Percentiles rank a stretch among this genome's conserved stretches.
phyloP scores from a whole-genome alignment of 2,113 vertebrate genomes.

The Callocephalon fimbriatum region DNA sequence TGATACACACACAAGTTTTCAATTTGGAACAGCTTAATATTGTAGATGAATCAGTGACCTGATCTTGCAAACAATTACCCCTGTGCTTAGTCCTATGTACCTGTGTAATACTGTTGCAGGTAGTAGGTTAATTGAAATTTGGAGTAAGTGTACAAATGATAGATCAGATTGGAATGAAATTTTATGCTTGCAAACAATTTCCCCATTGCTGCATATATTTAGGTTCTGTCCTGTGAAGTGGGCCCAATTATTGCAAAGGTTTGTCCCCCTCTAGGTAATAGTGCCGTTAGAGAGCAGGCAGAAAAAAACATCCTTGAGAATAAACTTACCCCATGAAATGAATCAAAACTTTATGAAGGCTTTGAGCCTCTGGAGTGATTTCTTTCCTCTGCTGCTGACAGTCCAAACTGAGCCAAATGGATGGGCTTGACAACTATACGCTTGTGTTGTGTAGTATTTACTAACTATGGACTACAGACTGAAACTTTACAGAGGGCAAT shows the following conservation, averaged over 20 bases:
- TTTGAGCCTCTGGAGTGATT: background rate
- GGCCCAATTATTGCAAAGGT: background rate
- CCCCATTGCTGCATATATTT: background rate
- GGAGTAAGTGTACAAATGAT: background rate
- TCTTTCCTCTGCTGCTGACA: background rate
- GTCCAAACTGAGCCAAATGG: background rate
- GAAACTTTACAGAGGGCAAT: background rate
- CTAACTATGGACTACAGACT: background rate
- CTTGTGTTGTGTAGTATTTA: background rate
- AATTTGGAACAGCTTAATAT: background rate
- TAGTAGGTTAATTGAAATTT: conserved; percentile 32
- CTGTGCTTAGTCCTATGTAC: background rate
- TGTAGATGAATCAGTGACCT: background rate
- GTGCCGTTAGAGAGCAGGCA: background rate
- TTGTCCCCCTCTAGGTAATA: background rate
- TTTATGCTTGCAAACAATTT: background rate
- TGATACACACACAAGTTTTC: background rate
- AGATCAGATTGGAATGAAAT: background rate
- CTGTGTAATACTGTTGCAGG: background rate
- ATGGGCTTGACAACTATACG: background rate
- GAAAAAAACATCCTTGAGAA: background rate
- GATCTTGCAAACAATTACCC: conserved; percentile 4
- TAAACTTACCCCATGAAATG: background rate
- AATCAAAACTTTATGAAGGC: background rate
- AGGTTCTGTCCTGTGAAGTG: background rate